These are phyloP conservation scores for Urocolius indicus DNA, from an alignment of 2,113 vertebrate genomes.

Conservation along the genomic window DNA sequence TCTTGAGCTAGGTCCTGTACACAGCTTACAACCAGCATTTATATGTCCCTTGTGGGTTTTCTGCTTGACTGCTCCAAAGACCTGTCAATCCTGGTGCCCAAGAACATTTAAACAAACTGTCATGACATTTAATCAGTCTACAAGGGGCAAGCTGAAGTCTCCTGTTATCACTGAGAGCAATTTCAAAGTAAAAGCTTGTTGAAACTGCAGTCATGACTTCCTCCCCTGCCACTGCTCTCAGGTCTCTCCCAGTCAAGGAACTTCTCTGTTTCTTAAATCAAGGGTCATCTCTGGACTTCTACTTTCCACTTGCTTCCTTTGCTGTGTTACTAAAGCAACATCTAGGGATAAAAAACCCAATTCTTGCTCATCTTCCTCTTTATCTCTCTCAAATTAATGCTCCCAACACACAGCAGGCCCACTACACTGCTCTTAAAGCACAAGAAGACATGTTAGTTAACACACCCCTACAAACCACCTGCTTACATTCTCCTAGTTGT, in stretches of 20 bases:
- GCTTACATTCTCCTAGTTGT: neutral
- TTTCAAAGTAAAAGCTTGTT: neutral
- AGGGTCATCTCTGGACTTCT: rapidly evolving
- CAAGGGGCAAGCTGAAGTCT: neutral
- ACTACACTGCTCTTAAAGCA: rapidly evolving
- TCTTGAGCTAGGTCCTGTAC: neutral
- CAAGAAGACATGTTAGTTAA: neutral
- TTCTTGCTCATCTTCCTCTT: neutral
- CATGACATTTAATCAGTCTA: neutral
- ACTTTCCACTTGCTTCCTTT: neutral
- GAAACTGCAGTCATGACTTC: neutral
- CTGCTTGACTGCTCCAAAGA: neutral
- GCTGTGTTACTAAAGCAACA: neutral
- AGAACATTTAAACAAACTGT: neutral
- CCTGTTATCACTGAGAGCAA: neutral
- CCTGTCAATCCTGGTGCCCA: neutral
- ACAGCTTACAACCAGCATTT: neutral
- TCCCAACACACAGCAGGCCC: neutral
- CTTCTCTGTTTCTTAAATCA: neutral
- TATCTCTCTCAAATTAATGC: neutral
- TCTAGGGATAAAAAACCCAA: neutral
- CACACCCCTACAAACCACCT: neutral
- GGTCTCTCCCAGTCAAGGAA: neutral
- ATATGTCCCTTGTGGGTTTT: neutral
- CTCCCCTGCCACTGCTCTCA: neutral